A percentile compares a stretch with the other conserved stretches of the same genome.
Conservation (phyloP, 2,888 invertebrate genomes). For the Sipunculus nudus region DNA sequence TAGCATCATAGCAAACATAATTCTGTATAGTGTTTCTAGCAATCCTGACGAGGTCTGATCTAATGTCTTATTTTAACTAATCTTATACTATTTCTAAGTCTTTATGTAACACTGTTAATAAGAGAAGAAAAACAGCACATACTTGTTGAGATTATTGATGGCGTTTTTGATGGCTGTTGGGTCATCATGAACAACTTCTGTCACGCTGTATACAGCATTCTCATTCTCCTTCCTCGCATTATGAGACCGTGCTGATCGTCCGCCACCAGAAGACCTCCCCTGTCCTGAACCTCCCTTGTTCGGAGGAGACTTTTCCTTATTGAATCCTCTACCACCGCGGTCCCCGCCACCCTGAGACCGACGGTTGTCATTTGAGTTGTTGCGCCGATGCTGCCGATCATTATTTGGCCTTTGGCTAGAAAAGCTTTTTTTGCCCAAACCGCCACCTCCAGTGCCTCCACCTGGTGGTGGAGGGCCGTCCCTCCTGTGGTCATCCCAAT, state of each 20-base stretch:
- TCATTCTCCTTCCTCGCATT: constrained; percentile 49
- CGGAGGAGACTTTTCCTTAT: constrained; percentile 56
- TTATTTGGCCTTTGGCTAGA: constrained; percentile 64
- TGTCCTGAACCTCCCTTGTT: no score
- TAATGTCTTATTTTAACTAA: no score
- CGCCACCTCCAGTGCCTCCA: constrained; percentile 39
- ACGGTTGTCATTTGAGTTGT: constrained; percentile 24
- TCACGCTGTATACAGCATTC: constrained; percentile 68
- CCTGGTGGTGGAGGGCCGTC: constrained; percentile 29
- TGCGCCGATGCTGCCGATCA: constrained; percentile 57
- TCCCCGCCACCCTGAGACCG: constrained; percentile 43
- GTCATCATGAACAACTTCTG: constrained; percentile 71
- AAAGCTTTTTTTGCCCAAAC: constrained; percentile 61
- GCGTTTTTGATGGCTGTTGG: constrained; percentile 71
- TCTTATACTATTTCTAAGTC: no score
- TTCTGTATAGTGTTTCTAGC: no score
- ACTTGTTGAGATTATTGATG: constrained; percentile 59
- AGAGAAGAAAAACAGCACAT: constrained; percentile 39
- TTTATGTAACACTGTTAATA: no score
- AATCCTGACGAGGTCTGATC: no score
- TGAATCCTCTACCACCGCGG: constrained; percentile 25
- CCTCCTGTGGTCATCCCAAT: no score
- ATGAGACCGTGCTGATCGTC: neutral
- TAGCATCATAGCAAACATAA: no score
- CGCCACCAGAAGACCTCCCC: neutral